Conservation (phyloP, 2,888 invertebrate genomes). For the Cataglyphis cursor region DNA sequence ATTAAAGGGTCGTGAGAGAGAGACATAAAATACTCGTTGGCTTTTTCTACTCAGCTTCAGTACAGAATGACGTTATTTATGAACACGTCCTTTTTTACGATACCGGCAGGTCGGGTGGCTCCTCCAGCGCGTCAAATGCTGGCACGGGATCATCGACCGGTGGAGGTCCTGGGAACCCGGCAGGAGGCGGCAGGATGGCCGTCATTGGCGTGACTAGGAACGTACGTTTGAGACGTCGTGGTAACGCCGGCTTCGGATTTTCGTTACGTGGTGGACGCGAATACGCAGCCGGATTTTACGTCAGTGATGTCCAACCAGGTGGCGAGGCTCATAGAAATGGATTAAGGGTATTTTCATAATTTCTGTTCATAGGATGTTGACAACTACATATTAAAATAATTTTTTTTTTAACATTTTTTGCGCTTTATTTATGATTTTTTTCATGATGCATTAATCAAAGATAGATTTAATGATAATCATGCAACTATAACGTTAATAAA, state of each 20-base stretch:
- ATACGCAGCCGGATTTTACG: slow-evolving; percentile 96
- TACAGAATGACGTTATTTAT: slow-evolving; percentile 38
- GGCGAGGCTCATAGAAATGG: slow-evolving; percentile 96
- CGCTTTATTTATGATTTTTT: background rate
- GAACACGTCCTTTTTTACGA: slow-evolving; percentile 28
- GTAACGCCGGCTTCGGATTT: slow-evolving; percentile 92
- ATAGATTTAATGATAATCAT: background rate
- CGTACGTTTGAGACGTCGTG: slow-evolving; percentile 88
- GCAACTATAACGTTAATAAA: slow-evolving; percentile 21
- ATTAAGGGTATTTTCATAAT: slow-evolving; percentile 90
- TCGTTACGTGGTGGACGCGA: slow-evolving; percentile 95
- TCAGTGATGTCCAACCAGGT: slow-evolving; percentile 94
- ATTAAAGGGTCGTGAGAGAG: background rate
- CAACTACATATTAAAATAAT: background rate
- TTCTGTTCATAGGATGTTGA: background rate
- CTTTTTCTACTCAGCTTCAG: background rate
- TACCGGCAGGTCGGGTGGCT: slow-evolving; percentile 81
- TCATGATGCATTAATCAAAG: background rate
- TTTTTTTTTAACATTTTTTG: background rate
- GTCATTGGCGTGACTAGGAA: slow-evolving; percentile 89
- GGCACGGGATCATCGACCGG: slow-evolving; percentile 81
- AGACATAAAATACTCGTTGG: slow-evolving; percentile 3
- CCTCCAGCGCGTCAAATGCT: slow-evolving; percentile 82
- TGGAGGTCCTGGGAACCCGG: slow-evolving; percentile 80
- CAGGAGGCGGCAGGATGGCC: slow-evolving; percentile 87